Percentiles rank a stretch among this genome's conserved stretches.
phyloP scores from a whole-genome alignment of 2,888 invertebrate genomes.

The Lasioglossum oenotherae region DNA sequence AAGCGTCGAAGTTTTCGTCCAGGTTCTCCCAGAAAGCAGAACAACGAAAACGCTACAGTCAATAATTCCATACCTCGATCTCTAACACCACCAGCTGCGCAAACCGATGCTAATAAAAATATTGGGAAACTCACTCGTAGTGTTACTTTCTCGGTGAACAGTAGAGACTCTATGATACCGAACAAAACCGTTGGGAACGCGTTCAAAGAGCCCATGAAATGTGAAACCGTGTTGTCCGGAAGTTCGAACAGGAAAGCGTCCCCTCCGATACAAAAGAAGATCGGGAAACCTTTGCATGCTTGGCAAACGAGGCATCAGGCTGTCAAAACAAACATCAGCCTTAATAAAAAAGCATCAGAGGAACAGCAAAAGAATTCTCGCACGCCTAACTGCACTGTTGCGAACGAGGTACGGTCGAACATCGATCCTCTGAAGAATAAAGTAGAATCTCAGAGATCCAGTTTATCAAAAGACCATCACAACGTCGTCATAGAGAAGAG shows the following conservation, averaged over 20 bases:
- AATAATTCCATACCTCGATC: neutral
- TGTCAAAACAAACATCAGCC: neutral
- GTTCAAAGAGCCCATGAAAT: neutral
- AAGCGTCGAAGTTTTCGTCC: slow-evolving; percentile 7
- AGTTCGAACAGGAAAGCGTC: neutral
- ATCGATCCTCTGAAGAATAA: neutral
- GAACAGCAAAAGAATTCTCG: neutral
- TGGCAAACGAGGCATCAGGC: neutral
- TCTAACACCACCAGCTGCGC: neutral
- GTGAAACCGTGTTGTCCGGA: neutral
- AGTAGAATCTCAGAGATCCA: neutral
- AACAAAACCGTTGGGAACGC: neutral
- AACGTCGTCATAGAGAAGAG: neutral
- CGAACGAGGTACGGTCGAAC: slow-evolving; percentile 58
- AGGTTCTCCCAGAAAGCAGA: neutral
- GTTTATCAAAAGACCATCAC: neutral
- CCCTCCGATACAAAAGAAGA: too few relatives aligned
- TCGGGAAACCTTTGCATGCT: neutral
- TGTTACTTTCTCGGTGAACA: slow-evolving; percentile 53
- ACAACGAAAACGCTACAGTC: slow-evolving; percentile 18
- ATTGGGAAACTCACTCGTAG: slow-evolving; percentile 45
- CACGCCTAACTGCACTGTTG: slow-evolving; percentile 40
- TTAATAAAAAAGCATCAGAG: neutral
- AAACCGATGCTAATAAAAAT: slow-evolving; percentile 8
- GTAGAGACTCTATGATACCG: neutral